These are phyloP conservation scores for Paramisgurnus dabryanus DNA, from an alignment of 2,113 vertebrate species.

Conservation along the genomic window DNA sequence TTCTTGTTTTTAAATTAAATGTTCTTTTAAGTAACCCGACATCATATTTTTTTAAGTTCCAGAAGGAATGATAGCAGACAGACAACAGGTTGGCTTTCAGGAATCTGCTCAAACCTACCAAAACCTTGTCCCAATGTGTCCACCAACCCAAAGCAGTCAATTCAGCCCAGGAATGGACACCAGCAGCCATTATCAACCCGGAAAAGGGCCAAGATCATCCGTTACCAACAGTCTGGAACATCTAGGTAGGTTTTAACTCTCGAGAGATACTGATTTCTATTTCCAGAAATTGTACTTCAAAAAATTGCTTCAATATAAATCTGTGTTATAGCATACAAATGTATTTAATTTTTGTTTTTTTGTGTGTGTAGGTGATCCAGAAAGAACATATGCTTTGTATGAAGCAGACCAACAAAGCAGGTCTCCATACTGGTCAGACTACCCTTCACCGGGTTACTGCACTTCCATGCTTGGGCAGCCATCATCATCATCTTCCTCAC, in stretches of 20 bases:
- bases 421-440: constrained; percentile 70
- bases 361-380: constrained; percentile 61
- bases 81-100: constrained; percentile 64
- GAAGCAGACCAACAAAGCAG: constrained; percentile 65
- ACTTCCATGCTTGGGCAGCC: constrained; percentile 52
- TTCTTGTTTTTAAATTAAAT: too few relatives aligned
- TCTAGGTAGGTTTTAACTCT: constrained; percentile 1
- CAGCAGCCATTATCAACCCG: constrained; percentile 63
- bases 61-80: constrained; percentile 64
- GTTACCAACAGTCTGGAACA: constrained; percentile 28
- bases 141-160: constrained; percentile 54
- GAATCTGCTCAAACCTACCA: constrained; percentile 72
- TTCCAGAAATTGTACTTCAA: too few relatives aligned
- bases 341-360: background rate
- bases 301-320: background rate
- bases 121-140: constrained; percentile 63
- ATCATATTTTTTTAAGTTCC: constrained; percentile 25
- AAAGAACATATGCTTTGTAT: constrained; percentile 64
- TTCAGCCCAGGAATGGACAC: constrained; percentile 66
- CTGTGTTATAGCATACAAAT: too few relatives aligned
- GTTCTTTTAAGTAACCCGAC: background rate
- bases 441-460: constrained; percentile 62
- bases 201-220: constrained; percentile 42
- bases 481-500: constrained; percentile 51
- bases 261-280: too few relatives aligned